A percentile compares a stretch with the other conserved stretches of the same genome.
phyloP scores from a whole-genome alignment of 2,797 vertebrate genomes.

The Hafferia zeledoni region DNA sequence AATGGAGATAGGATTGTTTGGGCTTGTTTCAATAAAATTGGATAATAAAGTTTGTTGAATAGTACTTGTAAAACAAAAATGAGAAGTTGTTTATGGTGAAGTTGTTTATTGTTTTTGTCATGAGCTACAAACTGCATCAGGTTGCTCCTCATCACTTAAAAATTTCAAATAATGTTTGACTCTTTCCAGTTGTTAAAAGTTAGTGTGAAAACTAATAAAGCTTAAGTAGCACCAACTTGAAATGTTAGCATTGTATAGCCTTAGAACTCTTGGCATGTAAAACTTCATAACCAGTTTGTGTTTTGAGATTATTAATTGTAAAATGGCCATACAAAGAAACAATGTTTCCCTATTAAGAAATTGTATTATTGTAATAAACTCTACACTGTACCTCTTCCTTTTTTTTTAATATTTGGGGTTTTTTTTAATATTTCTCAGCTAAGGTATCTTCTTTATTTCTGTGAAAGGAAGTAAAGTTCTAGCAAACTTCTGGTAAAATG shows the following conservation, averaged over 20 bases:
- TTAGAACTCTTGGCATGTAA: neutral
- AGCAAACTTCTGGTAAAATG: neutral
- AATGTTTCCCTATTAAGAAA: neutral
- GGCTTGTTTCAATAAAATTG: neutral
- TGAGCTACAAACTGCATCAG: neutral
- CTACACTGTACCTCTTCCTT: neutral
- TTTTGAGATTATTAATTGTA: neutral
- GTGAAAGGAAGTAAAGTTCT: neutral
- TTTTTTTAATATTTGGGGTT: too few species aligned
- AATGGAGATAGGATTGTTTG: neutral
- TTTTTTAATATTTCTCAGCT: neutral
- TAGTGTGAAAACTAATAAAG: neutral
- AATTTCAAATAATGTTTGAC: neutral
- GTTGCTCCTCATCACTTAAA: neutral
- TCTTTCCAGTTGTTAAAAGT: neutral
- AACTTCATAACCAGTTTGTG: neutral
- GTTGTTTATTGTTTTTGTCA: too few species aligned
- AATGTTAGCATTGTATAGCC: neutral
- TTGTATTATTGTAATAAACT: neutral
- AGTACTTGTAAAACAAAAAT: neutral
- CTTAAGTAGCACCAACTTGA: neutral
- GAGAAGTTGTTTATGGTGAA: neutral
- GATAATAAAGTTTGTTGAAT: neutral
- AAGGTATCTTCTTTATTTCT: neutral
- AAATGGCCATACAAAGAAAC: neutral